Evolutionary conservation across 1,140 invertebrate genomes (phyloP).

Genomic region (Glossosoma conforme): DNA sequence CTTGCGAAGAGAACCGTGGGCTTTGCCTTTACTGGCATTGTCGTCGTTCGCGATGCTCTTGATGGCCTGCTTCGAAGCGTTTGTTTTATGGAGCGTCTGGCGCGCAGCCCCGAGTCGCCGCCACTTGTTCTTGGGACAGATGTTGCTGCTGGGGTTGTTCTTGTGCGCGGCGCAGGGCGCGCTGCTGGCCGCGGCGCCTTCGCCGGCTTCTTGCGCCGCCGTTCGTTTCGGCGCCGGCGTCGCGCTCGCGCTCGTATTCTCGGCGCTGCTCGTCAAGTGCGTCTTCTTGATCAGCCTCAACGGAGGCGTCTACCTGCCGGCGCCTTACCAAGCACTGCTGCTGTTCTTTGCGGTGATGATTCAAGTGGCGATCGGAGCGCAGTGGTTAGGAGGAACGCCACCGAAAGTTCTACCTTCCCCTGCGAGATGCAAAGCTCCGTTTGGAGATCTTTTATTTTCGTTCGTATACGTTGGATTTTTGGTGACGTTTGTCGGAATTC

Average conservation of each 20-base stretch:
- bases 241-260: conserved; percentile 84
- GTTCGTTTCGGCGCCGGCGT: conserved; percentile 81
- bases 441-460: conserved; percentile 69
- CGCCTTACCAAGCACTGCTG: conserved; percentile 83
- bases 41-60: conserved; percentile 73
- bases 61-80: conserved; percentile 81
- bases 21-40: conserved; percentile 75
- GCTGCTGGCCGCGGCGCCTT: conserved; percentile 73
- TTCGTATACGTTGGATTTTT: conserved; percentile 78
- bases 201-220: conserved; percentile 74
- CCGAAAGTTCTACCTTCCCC: conserved; percentile 52
- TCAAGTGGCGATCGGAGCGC: conserved; percentile 81
- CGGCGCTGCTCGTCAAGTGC: conserved; percentile 88
- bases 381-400: conserved; percentile 77
- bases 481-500: conserved; percentile 74
- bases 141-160: conserved; percentile 82
- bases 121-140: conserved; percentile 87
- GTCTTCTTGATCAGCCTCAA: conserved; percentile 89
- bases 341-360: conserved; percentile 86
- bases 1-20: conserved; percentile 74
- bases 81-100: conserved; percentile 83
- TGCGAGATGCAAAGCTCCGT: conserved; percentile 58
- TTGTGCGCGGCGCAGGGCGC: conserved; percentile 75
- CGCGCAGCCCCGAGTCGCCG: conserved; percentile 76
- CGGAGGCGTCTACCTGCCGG: conserved; percentile 87